A percentile compares a stretch with the other conserved stretches of the same genome.
Conservation (phyloP, 2,113 vertebrate species). For the Poeciliopsis prolifica region DNA sequence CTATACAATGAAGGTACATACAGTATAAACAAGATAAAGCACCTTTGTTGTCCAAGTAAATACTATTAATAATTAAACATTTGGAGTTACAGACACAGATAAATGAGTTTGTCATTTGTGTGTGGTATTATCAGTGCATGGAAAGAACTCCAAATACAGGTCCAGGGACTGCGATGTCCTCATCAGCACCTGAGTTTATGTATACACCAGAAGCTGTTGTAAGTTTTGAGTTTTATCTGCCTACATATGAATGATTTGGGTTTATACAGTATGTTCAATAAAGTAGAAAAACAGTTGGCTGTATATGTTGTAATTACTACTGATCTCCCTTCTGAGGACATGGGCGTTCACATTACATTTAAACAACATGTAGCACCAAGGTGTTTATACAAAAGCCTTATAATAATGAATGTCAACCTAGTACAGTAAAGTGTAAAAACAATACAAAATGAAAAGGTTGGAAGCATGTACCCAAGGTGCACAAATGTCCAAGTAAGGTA, state of each 20-base stretch:
- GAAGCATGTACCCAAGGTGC: slow-evolving; percentile 72
- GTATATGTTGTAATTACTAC: slow-evolving; percentile 77
- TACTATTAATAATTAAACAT: slow-evolving; percentile 82
- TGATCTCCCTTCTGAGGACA: slow-evolving; percentile 83
- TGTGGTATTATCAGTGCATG: slow-evolving; percentile 90
- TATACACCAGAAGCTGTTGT: slow-evolving; percentile 75
- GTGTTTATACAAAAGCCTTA: slow-evolving; percentile 85
- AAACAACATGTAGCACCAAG: slow-evolving; percentile 91
- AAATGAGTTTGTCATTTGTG: slow-evolving; percentile 84
- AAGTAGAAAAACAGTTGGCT: slow-evolving; percentile 75
- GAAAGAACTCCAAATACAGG: slow-evolving; percentile 85
- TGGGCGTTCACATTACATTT: slow-evolving; percentile 95
- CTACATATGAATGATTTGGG: slow-evolving; percentile 68
- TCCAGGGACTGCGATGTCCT: slow-evolving; percentile 78
- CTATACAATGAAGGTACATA: slow-evolving; percentile 91
- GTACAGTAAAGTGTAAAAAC: slow-evolving; percentile 80
- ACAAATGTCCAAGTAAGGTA: slow-evolving; percentile 76
- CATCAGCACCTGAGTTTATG: slow-evolving; percentile 87
- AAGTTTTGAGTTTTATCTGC: slow-evolving; percentile 61
- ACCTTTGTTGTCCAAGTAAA: slow-evolving; percentile 83
- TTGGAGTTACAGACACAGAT: slow-evolving; percentile 83
- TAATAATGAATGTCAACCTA: slow-evolving; percentile 82
- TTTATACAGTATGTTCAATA: slow-evolving; percentile 75
- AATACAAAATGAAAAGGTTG: slow-evolving; percentile 66
- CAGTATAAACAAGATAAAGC: slow-evolving; percentile 89